Evolutionary conservation across 2,113 vertebrate genomes (phyloP).

Genomic region (Rhynchomys soricoides): DNA sequence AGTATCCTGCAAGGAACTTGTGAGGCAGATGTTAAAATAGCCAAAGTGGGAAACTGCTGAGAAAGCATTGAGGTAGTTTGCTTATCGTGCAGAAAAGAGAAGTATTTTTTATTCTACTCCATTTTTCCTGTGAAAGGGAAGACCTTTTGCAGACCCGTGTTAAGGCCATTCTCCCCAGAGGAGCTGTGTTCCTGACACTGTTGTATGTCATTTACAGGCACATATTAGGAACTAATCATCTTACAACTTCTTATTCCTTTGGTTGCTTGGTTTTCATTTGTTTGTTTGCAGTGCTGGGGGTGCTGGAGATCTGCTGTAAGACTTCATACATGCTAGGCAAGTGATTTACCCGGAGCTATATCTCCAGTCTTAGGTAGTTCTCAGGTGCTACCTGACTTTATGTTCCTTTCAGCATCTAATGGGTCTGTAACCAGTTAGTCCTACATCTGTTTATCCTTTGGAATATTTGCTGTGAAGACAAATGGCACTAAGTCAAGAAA

Average conservation of each 20-base stretch:
- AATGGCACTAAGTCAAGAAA: background rate
- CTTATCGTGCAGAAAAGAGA: background rate
- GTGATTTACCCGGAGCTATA: too few relatives aligned
- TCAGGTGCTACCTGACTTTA: background rate
- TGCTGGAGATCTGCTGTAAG: background rate
- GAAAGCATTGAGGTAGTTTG: background rate
- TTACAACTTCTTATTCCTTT: background rate
- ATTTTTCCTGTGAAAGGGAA: background rate
- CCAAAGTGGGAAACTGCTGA: background rate
- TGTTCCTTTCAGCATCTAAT: background rate
- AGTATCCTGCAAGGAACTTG: background rate
- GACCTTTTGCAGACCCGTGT: background rate
- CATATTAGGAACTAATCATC: background rate
- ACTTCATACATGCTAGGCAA: too few relatives aligned
- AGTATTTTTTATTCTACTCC: background rate
- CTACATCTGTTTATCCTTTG: background rate
- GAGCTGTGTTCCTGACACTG: background rate
- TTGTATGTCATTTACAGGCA: background rate
- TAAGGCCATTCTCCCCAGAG: background rate
- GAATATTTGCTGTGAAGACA: background rate
- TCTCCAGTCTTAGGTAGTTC: background rate
- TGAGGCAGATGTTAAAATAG: background rate
- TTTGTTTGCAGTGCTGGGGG: background rate
- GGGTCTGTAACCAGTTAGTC: background rate
- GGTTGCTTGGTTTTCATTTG: background rate